A percentile compares a stretch with the other conserved stretches of the same genome.
These are phyloP conservation scores for Sitophilus oryzae DNA, from an alignment of 1,140 invertebrate genomes.

Conservation along the genomic window DNA sequence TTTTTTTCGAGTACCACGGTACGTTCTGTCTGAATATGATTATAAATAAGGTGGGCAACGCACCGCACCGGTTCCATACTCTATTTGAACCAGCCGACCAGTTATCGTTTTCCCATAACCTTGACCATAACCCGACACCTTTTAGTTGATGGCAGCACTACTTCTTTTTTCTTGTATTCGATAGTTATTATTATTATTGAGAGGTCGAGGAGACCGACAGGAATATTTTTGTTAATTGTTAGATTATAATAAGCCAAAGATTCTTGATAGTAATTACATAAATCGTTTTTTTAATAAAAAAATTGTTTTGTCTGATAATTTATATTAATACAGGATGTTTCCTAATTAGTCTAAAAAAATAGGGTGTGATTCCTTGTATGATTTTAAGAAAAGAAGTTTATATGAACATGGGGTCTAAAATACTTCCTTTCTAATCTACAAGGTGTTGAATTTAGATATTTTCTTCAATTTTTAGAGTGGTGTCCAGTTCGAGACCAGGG, in stretches of 20 bases:
- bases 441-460: no score
- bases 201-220: neutral
- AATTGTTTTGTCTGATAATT: no score
- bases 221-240: neutral
- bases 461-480: no score
- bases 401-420: no score
- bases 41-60: neutral
- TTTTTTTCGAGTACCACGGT: no score
- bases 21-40: neutral
- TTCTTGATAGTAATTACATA: neutral
- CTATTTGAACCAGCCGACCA: constrained; percentile 15
- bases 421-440: no score
- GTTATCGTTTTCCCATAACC: constrained; percentile 17
- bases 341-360: no score
- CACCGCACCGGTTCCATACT: constrained; percentile 11
- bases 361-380: no score
- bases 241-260: neutral
- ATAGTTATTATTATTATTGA: neutral
- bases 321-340: no score
- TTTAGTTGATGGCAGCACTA: constrained; percentile 2
- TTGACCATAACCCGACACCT: constrained; percentile 4
- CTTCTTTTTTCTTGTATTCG: neutral
- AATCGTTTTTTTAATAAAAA: neutral
- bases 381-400: no score
- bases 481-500: no score